Base-by-base conservation (phyloP, 2,888 invertebrate genomes). In the Andricus quercusramuli region DNA sequence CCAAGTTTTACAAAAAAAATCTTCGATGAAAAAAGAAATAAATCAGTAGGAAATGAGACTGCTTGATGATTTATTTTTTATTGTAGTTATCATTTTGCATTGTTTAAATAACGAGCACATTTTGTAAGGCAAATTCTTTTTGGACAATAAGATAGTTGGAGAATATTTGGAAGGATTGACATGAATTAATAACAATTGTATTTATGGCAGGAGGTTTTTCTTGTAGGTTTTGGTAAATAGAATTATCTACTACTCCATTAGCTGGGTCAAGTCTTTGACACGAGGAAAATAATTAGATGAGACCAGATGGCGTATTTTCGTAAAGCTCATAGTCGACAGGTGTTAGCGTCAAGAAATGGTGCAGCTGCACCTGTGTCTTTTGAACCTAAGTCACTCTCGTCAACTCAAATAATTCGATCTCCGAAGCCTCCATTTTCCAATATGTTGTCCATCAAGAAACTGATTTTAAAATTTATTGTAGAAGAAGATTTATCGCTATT, bases 171-270 rank as follows among this genome's bases (percentile, higher is more conserved):
- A 3, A 56, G 56, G 8, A n/a, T n/a, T 56, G 3, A 47, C 17
- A 47, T 3, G 47, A 56, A 8, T n/a, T 0, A n/a, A 56, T n/a
- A 9, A n/a, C n/a, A 20, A 56, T 20, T n/a, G 20, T 20, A 56
- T 56, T n/a, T 56, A 9, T 56, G n/a, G 8, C 4, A n/a, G 56
- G 2, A 56, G n/a, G 56, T n/a, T 56, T 25, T 70, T 9, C 29
- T 15, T 17, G 47, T 32, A 9, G 47, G 17, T 51, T 70, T 70
- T 29, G 67, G 67, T 80, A 79, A 80, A 80, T 83, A 81, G 70
- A 79, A 70, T 77, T 83, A 81, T 78, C 79, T 78, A 82, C 78
- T 78, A 79, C 78, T 77, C 66, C 79, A 77, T 80, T 83, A 81
- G 81, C 80, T 83, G 17, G 29, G 25, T 68, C 68, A 62, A 62